These are phyloP conservation scores for Hipposideros larvatus DNA, from an alignment of 2,797 vertebrate species.

Conservation along the genomic window DNA sequence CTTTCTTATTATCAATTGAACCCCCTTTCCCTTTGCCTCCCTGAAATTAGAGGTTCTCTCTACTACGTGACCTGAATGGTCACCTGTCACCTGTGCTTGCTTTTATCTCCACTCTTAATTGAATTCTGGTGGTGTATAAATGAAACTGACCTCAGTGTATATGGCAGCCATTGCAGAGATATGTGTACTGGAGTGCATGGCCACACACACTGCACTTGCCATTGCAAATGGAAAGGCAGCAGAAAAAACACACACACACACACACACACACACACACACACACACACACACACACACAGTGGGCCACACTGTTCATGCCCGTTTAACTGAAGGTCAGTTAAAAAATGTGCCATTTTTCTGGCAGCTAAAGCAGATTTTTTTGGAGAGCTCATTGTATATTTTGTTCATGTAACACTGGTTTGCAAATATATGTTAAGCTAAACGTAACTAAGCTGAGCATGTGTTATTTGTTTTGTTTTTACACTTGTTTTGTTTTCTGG, in stretches of 20 bases:
- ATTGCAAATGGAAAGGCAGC: neutral
- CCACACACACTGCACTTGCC: neutral
- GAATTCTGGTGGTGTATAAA: constrained; percentile 48
- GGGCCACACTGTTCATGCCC: neutral
- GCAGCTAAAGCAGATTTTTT: neutral
- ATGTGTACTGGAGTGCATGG: neutral
- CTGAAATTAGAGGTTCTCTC: neutral
- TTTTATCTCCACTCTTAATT: constrained; percentile 22
- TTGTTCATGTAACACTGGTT: constrained; percentile 70
- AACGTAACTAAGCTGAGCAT: constrained; percentile 86
- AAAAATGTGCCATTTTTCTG: neutral
- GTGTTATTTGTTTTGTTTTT: constrained; percentile 77
- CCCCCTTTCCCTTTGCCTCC: neutral
- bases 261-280: too few relatives aligned
- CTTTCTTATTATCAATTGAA: neutral
- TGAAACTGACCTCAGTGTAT: neutral
- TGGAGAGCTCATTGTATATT: constrained; percentile 73
- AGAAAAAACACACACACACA: neutral
- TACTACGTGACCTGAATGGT: neutral
- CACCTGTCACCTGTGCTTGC: neutral
- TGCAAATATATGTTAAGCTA: constrained; percentile 80
- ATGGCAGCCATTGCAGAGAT: neutral
- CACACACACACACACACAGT: neutral
- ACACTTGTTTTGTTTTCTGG: constrained; percentile 88
- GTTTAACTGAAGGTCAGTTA: neutral